These are phyloP conservation scores for Vanessa cardui DNA, from an alignment of 2,888 invertebrate genomes.

Conservation along the genomic window DNA sequence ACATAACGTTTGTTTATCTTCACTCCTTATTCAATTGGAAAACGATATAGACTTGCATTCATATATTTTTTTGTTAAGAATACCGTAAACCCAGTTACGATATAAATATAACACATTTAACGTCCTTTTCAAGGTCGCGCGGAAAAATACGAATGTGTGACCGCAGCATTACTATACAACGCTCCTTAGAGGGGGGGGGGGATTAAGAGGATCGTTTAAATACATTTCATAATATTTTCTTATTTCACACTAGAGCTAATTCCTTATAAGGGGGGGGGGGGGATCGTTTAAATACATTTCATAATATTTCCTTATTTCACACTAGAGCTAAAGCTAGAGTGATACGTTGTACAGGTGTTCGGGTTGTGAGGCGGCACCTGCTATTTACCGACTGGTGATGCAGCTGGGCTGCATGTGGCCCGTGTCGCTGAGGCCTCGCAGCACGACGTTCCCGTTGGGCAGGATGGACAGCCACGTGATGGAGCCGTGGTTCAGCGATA, in stretches of 20 bases:
- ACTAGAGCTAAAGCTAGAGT: not conserved
- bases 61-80: too few relatives aligned
- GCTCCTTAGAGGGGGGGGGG: too few relatives aligned
- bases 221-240: not conserved
- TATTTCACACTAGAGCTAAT: not conserved
- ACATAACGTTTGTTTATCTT: too few relatives aligned
- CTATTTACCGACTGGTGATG: slow-evolving; percentile 84
- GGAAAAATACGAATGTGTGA: too few relatives aligned
- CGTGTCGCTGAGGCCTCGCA: slow-evolving; percentile 92
- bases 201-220: not conserved
- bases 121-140: too few relatives aligned
- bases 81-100: too few relatives aligned
- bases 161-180: too few relatives aligned
- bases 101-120: too few relatives aligned
- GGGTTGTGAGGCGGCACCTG: not conserved
- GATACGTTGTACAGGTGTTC: not conserved
- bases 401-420: slow-evolving; percentile 93
- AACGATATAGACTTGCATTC: too few relatives aligned
- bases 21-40: too few relatives aligned
- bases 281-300: not conserved
- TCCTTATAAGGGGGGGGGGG: too few relatives aligned
- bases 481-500: slow-evolving; percentile 95
- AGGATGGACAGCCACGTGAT: slow-evolving; percentile 95
- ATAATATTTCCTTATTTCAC: not conserved
- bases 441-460: slow-evolving; percentile 92